A percentile compares a stretch with the other conserved stretches of the same genome.
Conservation (phyloP, 2,888 invertebrate species). For the Pseudococcus jackbeardsleyi region DNA sequence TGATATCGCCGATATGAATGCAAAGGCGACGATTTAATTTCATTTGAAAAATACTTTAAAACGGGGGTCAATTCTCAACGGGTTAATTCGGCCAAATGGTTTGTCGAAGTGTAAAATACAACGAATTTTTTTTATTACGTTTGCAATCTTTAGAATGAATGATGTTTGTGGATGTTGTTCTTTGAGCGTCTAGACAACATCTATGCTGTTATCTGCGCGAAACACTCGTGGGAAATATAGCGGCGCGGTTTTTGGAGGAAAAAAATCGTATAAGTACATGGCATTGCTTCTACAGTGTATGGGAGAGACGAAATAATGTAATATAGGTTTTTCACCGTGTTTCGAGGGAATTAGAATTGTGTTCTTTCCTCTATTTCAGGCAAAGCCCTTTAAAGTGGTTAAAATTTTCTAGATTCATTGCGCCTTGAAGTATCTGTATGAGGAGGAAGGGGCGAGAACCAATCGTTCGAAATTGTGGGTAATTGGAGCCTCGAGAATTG, state of each 20-base stretch:
- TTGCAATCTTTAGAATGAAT: slow-evolving; percentile 49
- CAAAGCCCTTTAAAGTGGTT: neutral
- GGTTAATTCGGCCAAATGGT: slow-evolving; percentile 42
- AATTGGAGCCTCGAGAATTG: too few species aligned
- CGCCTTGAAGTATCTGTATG: neutral
- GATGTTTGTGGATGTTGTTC: slow-evolving; percentile 33
- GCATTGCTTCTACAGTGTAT: neutral
- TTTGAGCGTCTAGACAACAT: slow-evolving; percentile 37
- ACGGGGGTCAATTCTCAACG: slow-evolving; percentile 7
- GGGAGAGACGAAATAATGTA: neutral
- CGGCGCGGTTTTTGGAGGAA: slow-evolving; percentile 3
- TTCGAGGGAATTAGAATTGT: slow-evolving; percentile 32
- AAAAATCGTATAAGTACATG: neutral
- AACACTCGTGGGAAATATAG: slow-evolving; percentile 51
- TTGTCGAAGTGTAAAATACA: slow-evolving; percentile 47
- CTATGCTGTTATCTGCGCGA: slow-evolving; percentile 34
- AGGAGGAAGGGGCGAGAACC: neutral
- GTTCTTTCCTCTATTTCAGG: neutral
- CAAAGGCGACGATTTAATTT: slow-evolving; percentile 35
- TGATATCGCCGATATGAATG: neutral
- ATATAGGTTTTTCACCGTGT: slow-evolving; percentile 12
- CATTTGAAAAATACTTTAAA: slow-evolving; percentile 23
- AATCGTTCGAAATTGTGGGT: neutral
- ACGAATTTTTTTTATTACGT: slow-evolving; percentile 35
- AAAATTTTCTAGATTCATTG: neutral